Evolutionary conservation across 2,113 vertebrate genomes (phyloP).

Genomic region (Pachycephala philippinensis): DNA sequence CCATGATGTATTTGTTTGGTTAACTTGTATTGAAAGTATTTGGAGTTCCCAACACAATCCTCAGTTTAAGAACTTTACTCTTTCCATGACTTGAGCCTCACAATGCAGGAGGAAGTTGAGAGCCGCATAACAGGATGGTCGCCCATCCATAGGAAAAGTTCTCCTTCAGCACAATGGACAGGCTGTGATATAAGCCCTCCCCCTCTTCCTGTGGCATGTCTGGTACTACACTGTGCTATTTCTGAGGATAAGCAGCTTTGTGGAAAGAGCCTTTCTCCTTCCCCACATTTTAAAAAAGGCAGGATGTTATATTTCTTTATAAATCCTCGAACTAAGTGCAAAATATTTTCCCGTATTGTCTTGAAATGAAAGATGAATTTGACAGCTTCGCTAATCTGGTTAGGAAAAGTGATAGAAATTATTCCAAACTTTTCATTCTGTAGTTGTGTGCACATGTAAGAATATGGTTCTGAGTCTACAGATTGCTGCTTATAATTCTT

Average conservation of each 20-base stretch:
- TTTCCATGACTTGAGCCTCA: conserved; percentile 42
- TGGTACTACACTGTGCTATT: not conserved
- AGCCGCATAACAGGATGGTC: conserved; percentile 18
- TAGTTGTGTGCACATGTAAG: not conserved
- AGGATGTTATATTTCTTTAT: conserved; percentile 53
- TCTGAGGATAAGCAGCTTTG: conserved; percentile 36
- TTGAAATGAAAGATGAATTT: conserved; percentile 25
- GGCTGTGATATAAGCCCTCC: conserved; percentile 3
- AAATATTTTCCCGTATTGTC: conserved; percentile 33
- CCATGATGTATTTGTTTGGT: conserved; percentile 56
- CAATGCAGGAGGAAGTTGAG: conserved; percentile 43
- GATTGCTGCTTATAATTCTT: not conserved
- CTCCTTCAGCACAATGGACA: not conserved
- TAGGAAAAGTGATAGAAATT: not conserved
- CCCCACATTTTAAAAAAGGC: conserved; percentile 15
- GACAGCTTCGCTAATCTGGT: conserved; percentile 16
- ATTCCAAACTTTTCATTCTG: not conserved
- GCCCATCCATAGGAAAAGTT: conserved; percentile 33
- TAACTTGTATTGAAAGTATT: conserved; percentile 40
- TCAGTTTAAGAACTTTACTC: conserved; percentile 49
- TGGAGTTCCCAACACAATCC: conserved; percentile 42
- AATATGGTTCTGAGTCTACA: not conserved
- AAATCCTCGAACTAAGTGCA: conserved; percentile 14
- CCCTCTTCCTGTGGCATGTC: conserved; percentile 34
- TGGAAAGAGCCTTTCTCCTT: conserved; percentile 28